Evolutionary conservation across 1,140 invertebrate genomes (phyloP).

Genomic region (Drosophila auraria): DNA sequence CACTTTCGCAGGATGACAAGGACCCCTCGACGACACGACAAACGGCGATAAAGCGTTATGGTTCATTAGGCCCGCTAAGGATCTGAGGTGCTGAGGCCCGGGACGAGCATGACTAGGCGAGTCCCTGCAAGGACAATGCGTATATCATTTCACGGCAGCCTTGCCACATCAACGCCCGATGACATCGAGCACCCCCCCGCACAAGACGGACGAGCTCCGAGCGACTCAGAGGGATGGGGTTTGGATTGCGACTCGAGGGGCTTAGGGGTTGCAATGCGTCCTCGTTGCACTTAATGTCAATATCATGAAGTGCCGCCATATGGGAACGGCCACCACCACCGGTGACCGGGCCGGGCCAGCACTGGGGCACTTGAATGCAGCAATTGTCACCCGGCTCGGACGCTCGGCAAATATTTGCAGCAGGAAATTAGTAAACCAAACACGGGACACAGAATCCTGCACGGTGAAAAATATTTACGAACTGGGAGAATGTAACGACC

Average conservation of each 20-base stretch:
- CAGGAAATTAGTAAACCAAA: constrained; percentile 77
- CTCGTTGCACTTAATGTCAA: constrained; percentile 70
- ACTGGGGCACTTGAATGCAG: constrained; percentile 58
- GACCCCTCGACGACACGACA: constrained; percentile 45
- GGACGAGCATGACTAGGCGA: constrained; percentile 27
- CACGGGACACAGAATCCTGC: constrained; percentile 28
- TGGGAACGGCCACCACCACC: constrained; percentile 38
- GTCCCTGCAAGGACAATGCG: constrained; percentile 58
- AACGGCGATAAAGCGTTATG: constrained; percentile 82
- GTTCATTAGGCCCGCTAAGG: constrained; percentile 73
- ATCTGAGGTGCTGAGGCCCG: constrained; percentile 20
- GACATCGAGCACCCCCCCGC: constrained; percentile 22
- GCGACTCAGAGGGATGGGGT: neutral
- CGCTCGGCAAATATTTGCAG: constrained; percentile 70
- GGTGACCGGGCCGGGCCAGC: neutral
- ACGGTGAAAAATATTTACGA: constrained; percentile 3
- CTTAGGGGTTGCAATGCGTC: constrained; percentile 61
- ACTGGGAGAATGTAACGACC: too few relatives aligned
- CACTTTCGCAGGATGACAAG: constrained; percentile 66
- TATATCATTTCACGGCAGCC: constrained; percentile 63
- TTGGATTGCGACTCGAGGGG: constrained; percentile 1
- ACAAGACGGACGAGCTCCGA: constrained; percentile 27
- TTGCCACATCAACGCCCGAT: constrained; percentile 45
- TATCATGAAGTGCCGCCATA: constrained; percentile 76
- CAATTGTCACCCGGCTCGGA: constrained; percentile 73